Base-by-base conservation (phyloP, 2,888 invertebrate genomes). In the Drosophila borealis region DNA sequence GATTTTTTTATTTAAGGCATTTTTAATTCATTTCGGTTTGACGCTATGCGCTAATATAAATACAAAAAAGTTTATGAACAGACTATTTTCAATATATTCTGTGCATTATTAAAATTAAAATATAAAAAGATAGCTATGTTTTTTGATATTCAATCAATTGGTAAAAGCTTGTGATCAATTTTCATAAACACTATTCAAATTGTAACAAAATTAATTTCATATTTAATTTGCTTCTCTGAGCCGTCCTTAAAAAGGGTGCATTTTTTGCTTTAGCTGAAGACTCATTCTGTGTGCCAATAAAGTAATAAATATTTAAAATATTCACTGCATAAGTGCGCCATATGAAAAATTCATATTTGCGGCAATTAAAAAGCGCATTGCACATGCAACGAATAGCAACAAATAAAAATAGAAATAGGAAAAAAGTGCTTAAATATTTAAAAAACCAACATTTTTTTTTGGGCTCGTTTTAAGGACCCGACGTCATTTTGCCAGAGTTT, bases 301-400 rank as follows among this genome's bases (percentile, higher is more conserved):
- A 76, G 65, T 59, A 70, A 76, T 65, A 78, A 76, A 78, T 62
- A 69, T 61, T 21, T 65, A 46, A 69, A 72, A 76, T 78, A 73
- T 62, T 65, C 54, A 65, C 60, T 77, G 69, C 60, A 83, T 78
- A 82, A 83, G 73, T 54, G 70, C 41, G 46, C 78, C 63, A 71
- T 66, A 72, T 77, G 68, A 74, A 70, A 74, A 78, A 73, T 70
- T 36, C 60, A 80, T 81, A 70, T 87, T 79, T 57, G 63, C 66
- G 51, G 75, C 85, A 87, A 87, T 83, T 83, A 87, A 80, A 85
- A 76, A 72, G 60, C 62, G 54, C 63, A 81, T 75, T 66, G 68
- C 53, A 70, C 63, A 81, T 72, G 51, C 57, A 68, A 45, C 46
- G 33, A n/a, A 37, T 0, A 4, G 21, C 21, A 36, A 51, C 42